Evolutionary conservation across 2,797 vertebrate species (phyloP), one percentile per base, ranked within the genome.

Genomic region (Hippoglossus hippoglossus): DNA sequence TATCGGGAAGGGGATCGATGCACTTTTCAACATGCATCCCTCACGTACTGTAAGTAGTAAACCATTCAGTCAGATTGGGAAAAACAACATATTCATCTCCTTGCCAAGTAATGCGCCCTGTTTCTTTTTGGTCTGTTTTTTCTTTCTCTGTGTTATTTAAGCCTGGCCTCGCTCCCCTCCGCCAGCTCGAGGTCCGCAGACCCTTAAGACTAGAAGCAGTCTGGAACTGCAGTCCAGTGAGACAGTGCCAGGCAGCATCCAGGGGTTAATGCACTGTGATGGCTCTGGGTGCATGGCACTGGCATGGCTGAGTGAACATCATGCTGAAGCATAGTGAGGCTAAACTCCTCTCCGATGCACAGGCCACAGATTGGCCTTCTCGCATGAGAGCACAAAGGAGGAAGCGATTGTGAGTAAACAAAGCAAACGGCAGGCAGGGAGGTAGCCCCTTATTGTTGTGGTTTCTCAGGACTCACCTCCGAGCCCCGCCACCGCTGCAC

Each of bases 241-340:
- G 79, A 84, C 69, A 70, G 69, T 72, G 79, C 71, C 80, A 81
- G 80, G 77, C 73, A 52, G 77, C 49, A 76, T 84, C 73, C 77
- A 75, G 83, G 80, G 86, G 82, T 89, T 93, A 86, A 90, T 88
- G 72, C 79, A 72, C 79, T 83, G 79, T 71, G 81, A 87, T 89
- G 80, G 77, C 81, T 87, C 70, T 71, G 70, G 79, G 83, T 82
- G 73, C 81, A 83, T 74, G 65, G 80, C 80, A 77, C 75, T 39
- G 21, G 65, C 50, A 84, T 60, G 87, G 86, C 79, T 89, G 85
- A 87, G 65, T 84, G 87, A 89, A 91, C 86, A 87, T 87, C 75
- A 80, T 34, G 75, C 83, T 81, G 75, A 80, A 80, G 63, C 70
- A 70, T 69, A 87, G 81, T 64, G 67, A 76, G 68, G 87, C 81